phyloP scores from a whole-genome alignment of 2,797 vertebrate genomes.

The Danio kyathit region DNA sequence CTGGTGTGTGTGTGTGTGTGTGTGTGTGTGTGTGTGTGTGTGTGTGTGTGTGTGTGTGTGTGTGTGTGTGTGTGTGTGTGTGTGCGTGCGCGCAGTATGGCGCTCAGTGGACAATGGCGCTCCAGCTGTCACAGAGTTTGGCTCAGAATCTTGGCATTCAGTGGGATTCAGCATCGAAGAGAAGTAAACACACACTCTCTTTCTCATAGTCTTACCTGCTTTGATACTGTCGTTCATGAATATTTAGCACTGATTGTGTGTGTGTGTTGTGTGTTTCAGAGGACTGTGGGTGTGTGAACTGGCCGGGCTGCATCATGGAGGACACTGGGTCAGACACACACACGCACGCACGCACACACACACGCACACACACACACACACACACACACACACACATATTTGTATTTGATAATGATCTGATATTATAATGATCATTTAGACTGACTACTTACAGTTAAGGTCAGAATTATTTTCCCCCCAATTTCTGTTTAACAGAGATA shows the following conservation, averaged over 20 bases:
- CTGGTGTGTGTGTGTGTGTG: too few species aligned
- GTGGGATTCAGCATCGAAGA: constrained; percentile 91
- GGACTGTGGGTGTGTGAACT: constrained; percentile 94
- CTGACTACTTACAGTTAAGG: too few species aligned
- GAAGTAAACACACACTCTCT: constrained; percentile 84
- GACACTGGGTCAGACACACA: constrained; percentile 89
- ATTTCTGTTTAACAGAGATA: too few species aligned
- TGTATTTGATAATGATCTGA: too few species aligned
- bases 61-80: not conserved
- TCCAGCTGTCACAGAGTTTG: constrained; percentile 91
- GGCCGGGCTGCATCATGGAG: constrained; percentile 98
- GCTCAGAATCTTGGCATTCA: constrained; percentile 98
- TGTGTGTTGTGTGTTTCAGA: constrained; percentile 74
- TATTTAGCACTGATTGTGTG: not conserved
- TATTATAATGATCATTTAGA: too few species aligned
- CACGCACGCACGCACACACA: too few species aligned
- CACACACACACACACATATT: constrained; percentile 2
- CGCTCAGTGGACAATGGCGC: constrained; percentile 86
- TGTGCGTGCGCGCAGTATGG: constrained; percentile 84
- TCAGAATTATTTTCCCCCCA: too few species aligned
- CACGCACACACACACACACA: too few species aligned
- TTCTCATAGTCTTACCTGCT: not conserved
- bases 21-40: too few species aligned
- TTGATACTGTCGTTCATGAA: not conserved
- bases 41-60: too few species aligned